phyloP scores from a whole-genome alignment of 2,113 vertebrate species.

The Eublepharis macularius region DNA sequence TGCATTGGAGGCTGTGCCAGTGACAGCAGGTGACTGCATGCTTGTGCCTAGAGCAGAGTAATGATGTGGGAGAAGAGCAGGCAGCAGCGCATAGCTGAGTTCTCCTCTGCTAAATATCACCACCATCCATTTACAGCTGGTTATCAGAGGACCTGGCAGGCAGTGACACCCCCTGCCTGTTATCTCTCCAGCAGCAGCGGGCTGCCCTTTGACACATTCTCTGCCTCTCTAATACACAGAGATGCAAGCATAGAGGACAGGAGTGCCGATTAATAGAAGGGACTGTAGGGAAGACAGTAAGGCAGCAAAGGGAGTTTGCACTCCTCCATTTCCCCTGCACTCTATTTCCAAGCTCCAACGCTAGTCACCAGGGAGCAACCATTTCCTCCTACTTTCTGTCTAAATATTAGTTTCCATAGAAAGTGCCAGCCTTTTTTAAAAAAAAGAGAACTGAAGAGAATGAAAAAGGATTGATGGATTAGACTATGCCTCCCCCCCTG shows the following conservation, averaged over 20 bases:
- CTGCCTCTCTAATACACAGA: background rate
- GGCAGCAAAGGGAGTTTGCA: background rate
- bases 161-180: conserved; percentile 2
- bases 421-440: background rate
- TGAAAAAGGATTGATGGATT: background rate
- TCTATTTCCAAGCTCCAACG: background rate
- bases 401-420: background rate
- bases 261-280: background rate
- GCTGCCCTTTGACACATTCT: background rate
- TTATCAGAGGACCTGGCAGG: conserved; percentile 19
- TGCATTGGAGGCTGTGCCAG: background rate
- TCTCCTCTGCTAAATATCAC: conserved; percentile 25
- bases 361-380: background rate
- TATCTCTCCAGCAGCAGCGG: background rate
- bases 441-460: background rate
- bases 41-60: background rate
- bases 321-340: background rate
- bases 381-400: background rate
- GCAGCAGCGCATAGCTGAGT: background rate
- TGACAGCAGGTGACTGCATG: background rate
- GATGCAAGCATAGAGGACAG: background rate
- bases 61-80: conserved; percentile 14
- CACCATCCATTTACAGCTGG: conserved; percentile 15
- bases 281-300: background rate
- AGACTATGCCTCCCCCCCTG: background rate